Percentiles rank a stretch among this genome's conserved stretches.
These are phyloP conservation scores for Hermaeophaga mercurialis DNA, from an alignment of 2,888 invertebrate species.

Conservation along the genomic window DNA sequence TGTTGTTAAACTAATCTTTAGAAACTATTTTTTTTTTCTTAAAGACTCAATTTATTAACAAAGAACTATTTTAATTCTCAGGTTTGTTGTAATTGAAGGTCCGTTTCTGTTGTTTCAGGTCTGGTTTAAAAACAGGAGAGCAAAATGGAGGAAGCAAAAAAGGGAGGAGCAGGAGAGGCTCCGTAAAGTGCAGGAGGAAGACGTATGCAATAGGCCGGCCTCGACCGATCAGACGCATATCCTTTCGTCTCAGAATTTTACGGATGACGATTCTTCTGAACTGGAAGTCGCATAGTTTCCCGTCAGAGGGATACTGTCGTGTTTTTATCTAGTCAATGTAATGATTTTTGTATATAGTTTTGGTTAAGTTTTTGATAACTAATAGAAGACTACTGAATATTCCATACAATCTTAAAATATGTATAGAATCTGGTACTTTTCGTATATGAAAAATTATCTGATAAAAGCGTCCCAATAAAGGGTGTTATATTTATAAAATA, in stretches of 20 bases:
- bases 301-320: not conserved
- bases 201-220: constrained; percentile 49
- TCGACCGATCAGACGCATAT: constrained; percentile 34
- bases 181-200: constrained; percentile 82
- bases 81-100: no score
- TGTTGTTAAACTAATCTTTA: no score
- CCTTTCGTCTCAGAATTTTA: constrained; percentile 57
- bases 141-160: constrained; percentile 96
- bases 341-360: constrained; percentile 27
- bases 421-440: no score
- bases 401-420: no score
- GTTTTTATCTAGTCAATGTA: constrained; percentile 22
- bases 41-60: no score
- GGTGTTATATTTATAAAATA: no score
- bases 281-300: constrained; percentile 76
- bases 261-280: constrained; percentile 79
- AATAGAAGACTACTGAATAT: no score
- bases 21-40: no score
- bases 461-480: no score
- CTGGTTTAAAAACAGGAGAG: constrained; percentile 95
- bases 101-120: constrained; percentile 80
- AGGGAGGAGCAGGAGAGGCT: constrained; percentile 84
- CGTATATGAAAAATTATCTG: no score
- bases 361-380: constrained; percentile 16
- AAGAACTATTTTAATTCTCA: no score